Evolutionary conservation across 2,113 vertebrate species (phyloP).

Genomic region (Dicerorhinus sumatrensis): DNA sequence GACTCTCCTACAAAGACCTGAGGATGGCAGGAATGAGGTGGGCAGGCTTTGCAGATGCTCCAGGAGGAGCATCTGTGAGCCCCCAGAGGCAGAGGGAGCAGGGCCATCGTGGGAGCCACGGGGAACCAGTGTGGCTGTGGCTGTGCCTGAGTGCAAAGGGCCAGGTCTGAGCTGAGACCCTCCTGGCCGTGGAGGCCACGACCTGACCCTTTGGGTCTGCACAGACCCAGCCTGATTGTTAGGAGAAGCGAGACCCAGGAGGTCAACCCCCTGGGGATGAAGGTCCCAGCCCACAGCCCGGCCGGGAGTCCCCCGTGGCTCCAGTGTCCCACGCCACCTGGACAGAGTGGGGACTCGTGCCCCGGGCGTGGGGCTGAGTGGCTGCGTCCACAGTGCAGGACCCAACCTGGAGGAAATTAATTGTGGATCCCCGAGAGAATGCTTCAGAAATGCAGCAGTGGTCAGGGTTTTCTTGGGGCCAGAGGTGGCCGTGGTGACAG

Average conservation of each 20-base stretch:
- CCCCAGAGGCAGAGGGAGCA: neutral
- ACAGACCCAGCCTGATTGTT: neutral
- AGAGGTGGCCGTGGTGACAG: neutral
- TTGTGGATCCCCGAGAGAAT: neutral
- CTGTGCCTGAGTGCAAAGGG: no score
- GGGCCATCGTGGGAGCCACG: neutral
- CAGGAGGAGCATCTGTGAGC: neutral
- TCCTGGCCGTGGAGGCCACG: neutral
- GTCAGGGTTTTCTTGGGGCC: neutral
- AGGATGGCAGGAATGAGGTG: neutral
- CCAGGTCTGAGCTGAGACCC: rapidly evolving
- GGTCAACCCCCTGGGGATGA: neutral
- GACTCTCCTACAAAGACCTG: neutral
- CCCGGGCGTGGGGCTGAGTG: rapidly evolving
- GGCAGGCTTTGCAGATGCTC: neutral
- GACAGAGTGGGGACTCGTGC: rapidly evolving
- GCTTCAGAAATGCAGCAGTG: neutral
- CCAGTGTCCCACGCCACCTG: rapidly evolving
- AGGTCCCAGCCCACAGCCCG: neutral
- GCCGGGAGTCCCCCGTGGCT: neutral
- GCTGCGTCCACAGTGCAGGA: neutral
- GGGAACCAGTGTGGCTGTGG: neutral
- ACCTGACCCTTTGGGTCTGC: neutral
- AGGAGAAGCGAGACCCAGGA: neutral
- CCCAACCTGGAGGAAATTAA: neutral